Evolutionary conservation across 2,797 vertebrate genomes (phyloP), one percentile per base, ranked within the genome.

Genomic region (Poecile montanus): DNA sequence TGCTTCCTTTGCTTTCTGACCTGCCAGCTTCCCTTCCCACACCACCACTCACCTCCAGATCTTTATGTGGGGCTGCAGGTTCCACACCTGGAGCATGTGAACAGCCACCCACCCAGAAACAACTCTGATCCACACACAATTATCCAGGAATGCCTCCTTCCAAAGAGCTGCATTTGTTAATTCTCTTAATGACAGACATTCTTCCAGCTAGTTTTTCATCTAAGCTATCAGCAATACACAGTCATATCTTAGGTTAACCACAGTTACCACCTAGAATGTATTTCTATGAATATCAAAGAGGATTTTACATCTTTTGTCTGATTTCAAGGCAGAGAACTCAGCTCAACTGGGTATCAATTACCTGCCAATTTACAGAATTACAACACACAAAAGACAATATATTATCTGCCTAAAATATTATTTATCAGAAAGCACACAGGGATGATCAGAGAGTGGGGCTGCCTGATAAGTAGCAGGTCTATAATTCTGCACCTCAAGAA

Each of bases 341-440:
- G 54, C 40, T 90, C 89, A 79, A 75, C 0, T 80, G 19, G 45
- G 13, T 81, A 91, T 82, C 95, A 91, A 95, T 94, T 96, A 95
- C 89, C 62, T 83, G 56, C 9, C 95, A 93, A 94, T 92, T 96
- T 88, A 65, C 56, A 78, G 38, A 80, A 96, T 94, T 95, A 65
- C 42, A 85, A 51, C 38, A 53, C 38, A 72, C 23, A 86, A 70
- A 91, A 90, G 45, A 61, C 32, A 80, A 56, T 38, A 50, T 32
- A 88, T 87, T 81, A 89, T 74, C 67, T 91, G 38, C 21, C 77
- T 80, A 71, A 96, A 95, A 92, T 70, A 85, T 30, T 88, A 75
- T 9, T 10, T 82, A 80, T 83, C 48, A 81, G 82, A 79, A 95
- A 50, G 26, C 74, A 85, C 63, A 51, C 30, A 62, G 60, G 60